Base-by-base conservation (phyloP, 2,797 vertebrate species). In the Gobionotothen gibberifrons region DNA sequence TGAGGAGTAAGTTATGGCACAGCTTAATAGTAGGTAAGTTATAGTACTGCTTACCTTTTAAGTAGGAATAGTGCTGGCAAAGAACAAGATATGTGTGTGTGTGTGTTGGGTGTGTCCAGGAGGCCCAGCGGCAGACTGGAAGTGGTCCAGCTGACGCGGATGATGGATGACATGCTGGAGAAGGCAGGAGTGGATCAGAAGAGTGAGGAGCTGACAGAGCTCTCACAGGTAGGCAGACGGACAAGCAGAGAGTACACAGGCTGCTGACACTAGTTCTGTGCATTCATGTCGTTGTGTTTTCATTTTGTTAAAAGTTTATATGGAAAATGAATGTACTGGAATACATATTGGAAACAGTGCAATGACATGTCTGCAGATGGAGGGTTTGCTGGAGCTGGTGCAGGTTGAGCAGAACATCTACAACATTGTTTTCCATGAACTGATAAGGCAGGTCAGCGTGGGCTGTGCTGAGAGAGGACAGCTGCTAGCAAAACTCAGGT, bases 401-500 rank as follows among this genome's bases (percentile, higher is more conserved):
- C 95, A 91, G 72, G 91, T 85, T 2, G 97, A 98, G 76, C 97
- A 99, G 90, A 96, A 93, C 67, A 96, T 97, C 89, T 98, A 97
- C 89, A 97, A 97, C 78, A 88, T 95, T 0, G 86, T 97, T 57
- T 98, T 98, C 88, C 96, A 97, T 66, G 96, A 99, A 65, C 78
- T 98, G 70, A 98, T 98, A 87, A 92, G 95, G 47, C 97, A 98
- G 89, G 95, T 98, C 91, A 97, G 94, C 4, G 94, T 98, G 72
- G 94, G 94, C 74, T 97, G 97, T 76, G 81, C 85, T 2, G 97
- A 98, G 75, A 95, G 96, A 90, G 97, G 97, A 81, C 93, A 97
- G 76, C 94, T 98, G 21, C 94, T 98, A 4, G 95, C 96, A 19
- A 97, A 95, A 85, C 93, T 98, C 93, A 96, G 97, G 97, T 97